Evolutionary conservation across 2,888 invertebrate genomes (phyloP), one percentile per base, ranked within the genome.

Genomic region (Cerceris rybyensis): DNA sequence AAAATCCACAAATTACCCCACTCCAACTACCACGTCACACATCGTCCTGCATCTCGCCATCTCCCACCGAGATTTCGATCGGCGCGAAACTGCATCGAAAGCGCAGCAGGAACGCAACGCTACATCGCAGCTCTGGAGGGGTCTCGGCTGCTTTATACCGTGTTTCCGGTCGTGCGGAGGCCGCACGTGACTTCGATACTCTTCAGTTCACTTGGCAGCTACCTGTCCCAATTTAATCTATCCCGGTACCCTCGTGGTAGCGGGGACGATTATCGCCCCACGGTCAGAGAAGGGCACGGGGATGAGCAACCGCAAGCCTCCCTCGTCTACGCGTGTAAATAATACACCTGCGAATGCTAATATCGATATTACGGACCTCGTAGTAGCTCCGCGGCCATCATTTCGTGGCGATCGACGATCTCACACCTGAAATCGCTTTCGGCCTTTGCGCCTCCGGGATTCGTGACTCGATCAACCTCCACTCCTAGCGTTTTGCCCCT

Each of bases 221-320:
- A 90, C 88, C 88, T 89, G 89, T 89, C 88, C 89, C 89, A 90
- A 90, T 91, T 91, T 88, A 88, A 89, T 90, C 87, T 86, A 88
- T 87, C 84, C 80, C 77, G 74, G 80, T 70, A 64, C 78, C 70
- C 78, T 64, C 64, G 74, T 70, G 75, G 68, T 81, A 74, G 76
- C 75, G 60, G 49, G 68, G 72, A 78, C 82, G 86, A 88, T 86
- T 85, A 82, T 68, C 46, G 58, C 60, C 8, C 41, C 17, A 13
- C 39, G 7, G 55, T 9, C 39, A 16, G 61, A 49, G 28, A 46
- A 57, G 46, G 7, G 42, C 0, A 6, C 39, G 39, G 59, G 28
- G 70, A 16, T 49, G 63, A 41, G 65, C 80, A 83, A 90, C 91
- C 90, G 88, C 90, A 90, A 85, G 75, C 72, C 73, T 67, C 75